Evolutionary conservation across 2,888 invertebrate genomes (phyloP), one percentile per base, ranked within the genome.

Genomic region (Sceliomorpha sp.): DNA sequence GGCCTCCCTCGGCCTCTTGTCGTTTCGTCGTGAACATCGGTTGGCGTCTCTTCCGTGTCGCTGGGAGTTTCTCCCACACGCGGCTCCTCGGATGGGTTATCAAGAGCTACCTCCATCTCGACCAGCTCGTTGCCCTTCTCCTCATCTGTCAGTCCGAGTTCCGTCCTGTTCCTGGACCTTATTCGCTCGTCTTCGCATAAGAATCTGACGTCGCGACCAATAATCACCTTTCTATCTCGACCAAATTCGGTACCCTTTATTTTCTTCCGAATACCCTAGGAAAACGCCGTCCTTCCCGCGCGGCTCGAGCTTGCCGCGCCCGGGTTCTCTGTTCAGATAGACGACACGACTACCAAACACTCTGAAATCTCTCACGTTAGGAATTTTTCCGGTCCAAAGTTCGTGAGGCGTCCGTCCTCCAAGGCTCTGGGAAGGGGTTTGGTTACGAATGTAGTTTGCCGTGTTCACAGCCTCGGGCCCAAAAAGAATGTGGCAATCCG

Each of bases 391-490:
- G 37, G 48, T 50, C 56, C 74, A 58, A 12, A n/a, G 13, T 29
- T 75, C 76, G 36, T 31, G 68, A 4, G 77, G 45, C 0, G 73
- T 75, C 14, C 58, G 62, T 1, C 51, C 60, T 2, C 17, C 29
- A 2, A 40, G 42, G 1, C 53, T 48, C 1, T 31, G 69, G 6
- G 76, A 74, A 9, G 72, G 63, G 14, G 72, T 44, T 31, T 80
- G 29, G 40, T 85, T 85, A 3, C 68, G 58, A 9, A 78, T 44
- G 39, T 79, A 81, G 10, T 74, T 72, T 1, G 77, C 70, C 6
- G 72, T 77, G 1, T 53, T 64, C 13, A 78, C 42, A 0, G 81
- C 81, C 47, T 81, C 79, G 1, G n/a, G 74, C 76, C 80, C 81
- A 85, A 14, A 81, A 74, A 8, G 34, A 24, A 3, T 70, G 36